Conservation (phyloP, 2,888 invertebrate species). For the Allygus modestus region DNA sequence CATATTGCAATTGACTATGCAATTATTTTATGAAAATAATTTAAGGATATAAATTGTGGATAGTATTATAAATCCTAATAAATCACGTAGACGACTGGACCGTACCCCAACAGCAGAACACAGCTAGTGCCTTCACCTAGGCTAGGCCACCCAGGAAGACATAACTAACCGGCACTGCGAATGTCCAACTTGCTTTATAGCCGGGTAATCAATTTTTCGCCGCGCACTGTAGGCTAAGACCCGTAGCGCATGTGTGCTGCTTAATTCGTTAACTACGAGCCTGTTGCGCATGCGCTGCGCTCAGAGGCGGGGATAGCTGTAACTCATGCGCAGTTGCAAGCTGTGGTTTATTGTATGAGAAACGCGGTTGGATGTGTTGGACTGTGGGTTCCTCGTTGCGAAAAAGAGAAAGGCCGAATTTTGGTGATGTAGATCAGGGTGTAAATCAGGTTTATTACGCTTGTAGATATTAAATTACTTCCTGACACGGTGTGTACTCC, state of each 20-base stretch:
- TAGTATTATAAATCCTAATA: too few species aligned
- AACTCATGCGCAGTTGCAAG: neutral
- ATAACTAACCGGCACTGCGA: neutral
- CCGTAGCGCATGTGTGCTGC: constrained; percentile 33
- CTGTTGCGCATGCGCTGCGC: neutral
- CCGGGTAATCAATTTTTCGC: constrained; percentile 37
- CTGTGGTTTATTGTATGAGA: neutral
- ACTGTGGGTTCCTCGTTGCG: neutral
- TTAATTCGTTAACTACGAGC: constrained; percentile 33
- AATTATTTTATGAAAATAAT: too few species aligned
- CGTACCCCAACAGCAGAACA: too few species aligned
- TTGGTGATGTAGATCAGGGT: neutral
- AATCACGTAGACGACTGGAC: too few species aligned
- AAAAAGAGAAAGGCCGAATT: constrained; percentile 20
- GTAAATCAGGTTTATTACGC: too few species aligned
- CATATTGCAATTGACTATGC: too few species aligned
- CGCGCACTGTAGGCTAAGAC: constrained; percentile 24
- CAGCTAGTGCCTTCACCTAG: too few species aligned
- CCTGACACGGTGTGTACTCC: too few species aligned
- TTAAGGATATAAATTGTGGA: too few species aligned
- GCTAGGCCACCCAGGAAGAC: constrained; percentile 30
- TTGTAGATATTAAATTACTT: too few species aligned
- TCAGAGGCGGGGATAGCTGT: neutral
- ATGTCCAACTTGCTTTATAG: constrained; percentile 33
- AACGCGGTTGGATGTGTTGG: neutral